Evolutionary conservation across 2,888 invertebrate genomes (phyloP).

Genomic region (Tenthredo notha): DNA sequence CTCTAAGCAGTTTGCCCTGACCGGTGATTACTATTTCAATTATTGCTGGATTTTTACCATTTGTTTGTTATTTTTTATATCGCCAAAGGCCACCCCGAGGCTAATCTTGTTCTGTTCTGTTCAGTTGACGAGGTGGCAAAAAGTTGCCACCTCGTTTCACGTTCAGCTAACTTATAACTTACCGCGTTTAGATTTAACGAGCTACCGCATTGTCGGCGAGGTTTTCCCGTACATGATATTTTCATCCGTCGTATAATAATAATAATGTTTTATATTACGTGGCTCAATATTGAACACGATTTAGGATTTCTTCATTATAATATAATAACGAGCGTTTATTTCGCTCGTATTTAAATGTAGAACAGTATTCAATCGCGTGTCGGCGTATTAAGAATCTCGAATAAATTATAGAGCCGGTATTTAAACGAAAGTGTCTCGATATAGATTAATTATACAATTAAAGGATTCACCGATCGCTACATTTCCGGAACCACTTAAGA

Average conservation of each 20-base stretch:
- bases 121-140: not conserved
- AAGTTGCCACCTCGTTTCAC: conserved; percentile 38
- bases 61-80: conserved; percentile 12
- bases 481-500: conserved; percentile 12
- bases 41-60: conserved; percentile 50
- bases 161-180: not conserved
- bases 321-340: not conserved
- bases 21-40: conserved; percentile 52
- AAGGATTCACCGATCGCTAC: not conserved
- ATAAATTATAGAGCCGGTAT: conserved; percentile 36
- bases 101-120: conserved; percentile 30
- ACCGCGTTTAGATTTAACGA: conserved; percentile 20
- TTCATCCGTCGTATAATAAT: not conserved
- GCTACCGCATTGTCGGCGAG: conserved; percentile 42
- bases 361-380: not conserved
- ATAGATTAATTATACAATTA: conserved; percentile 31
- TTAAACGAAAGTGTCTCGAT: conserved; percentile 36
- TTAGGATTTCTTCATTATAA: not conserved
- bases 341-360: not conserved
- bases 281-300: not conserved
- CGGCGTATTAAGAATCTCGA: not conserved
- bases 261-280: not conserved
- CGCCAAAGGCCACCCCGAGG: conserved; percentile 49
- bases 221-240: conserved; percentile 40
- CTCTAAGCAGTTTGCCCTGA: conserved; percentile 40